Conservation (phyloP, 2,113 vertebrate genomes). For the Psilopogon haemacephalus region DNA sequence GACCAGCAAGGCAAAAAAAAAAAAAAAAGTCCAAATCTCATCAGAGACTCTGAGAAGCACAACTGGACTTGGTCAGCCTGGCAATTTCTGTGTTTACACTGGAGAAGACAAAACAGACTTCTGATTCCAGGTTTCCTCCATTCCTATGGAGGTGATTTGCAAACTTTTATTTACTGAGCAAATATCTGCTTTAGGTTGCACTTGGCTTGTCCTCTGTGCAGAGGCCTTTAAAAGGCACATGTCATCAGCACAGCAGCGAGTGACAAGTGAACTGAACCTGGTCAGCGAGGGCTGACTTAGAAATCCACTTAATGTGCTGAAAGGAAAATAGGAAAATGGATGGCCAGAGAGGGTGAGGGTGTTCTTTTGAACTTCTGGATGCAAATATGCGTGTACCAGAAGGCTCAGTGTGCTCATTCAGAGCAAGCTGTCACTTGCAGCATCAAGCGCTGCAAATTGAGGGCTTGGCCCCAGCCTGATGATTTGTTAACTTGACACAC, state of each 20-base stretch:
- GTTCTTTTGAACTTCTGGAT: not conserved
- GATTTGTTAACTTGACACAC: not conserved
- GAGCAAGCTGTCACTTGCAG: not conserved
- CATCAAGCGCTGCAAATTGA: not conserved
- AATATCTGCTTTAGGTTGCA: not conserved
- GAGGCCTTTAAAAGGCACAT: fast-evolving
- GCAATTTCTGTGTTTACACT: not conserved
- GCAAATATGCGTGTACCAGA: not conserved
- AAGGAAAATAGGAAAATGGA: not conserved
- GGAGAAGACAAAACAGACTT: not conserved
- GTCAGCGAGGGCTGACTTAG: not conserved
- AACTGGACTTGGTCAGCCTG: not conserved
- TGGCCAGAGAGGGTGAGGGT: not conserved
- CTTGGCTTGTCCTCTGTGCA: not conserved
- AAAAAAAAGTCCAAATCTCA: not conserved
- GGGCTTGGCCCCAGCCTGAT: not conserved
- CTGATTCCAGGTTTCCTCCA: not conserved
- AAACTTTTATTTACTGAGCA: not conserved
- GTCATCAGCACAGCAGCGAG: not conserved
- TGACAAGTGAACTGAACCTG: not conserved
- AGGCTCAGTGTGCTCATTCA: not conserved
- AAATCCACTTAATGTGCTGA: not conserved
- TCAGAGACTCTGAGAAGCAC: not conserved
- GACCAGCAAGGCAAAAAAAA: not conserved
- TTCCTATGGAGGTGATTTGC: not conserved